Conservation (phyloP, 2,888 invertebrate genomes). For the Torymus aiolomorphi region DNA sequence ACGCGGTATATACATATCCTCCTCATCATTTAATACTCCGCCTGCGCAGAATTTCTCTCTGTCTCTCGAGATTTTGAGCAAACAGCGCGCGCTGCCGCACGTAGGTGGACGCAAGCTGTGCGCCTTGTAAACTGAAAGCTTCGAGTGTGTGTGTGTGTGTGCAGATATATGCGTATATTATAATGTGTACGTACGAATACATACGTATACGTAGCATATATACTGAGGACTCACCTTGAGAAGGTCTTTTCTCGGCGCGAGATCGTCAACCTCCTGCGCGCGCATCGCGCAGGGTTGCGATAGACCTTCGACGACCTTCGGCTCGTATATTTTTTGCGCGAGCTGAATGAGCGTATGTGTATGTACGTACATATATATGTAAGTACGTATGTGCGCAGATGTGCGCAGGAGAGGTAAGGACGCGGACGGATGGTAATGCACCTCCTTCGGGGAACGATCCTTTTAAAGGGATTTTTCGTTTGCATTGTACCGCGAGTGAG, state of each 20-base stretch:
- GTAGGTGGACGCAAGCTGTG: conserved; percentile 39
- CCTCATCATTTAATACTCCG: conserved; percentile 8
- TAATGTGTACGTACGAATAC: not conserved
- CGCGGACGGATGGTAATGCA: not conserved
- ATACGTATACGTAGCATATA: not conserved
- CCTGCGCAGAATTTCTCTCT: not conserved
- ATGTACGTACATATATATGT: not conserved
- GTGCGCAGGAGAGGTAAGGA: too few relatives aligned
- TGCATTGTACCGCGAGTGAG: conserved; percentile 22
- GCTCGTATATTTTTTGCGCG: conserved; percentile 8
- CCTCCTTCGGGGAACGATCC: conserved; percentile 41
- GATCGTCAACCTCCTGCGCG: conserved; percentile 49
- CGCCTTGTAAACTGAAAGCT: not conserved
- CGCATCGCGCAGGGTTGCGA: conserved; percentile 7
- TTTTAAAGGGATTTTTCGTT: conserved; percentile 43
- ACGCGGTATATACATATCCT: not conserved
- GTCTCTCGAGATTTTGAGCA: conserved; percentile 43
- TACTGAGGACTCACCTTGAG: conserved; percentile 64
- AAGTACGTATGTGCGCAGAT: not conserved
- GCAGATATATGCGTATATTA: too few relatives aligned
- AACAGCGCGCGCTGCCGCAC: conserved; percentile 26
- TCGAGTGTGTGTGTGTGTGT: too few relatives aligned
- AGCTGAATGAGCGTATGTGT: not conserved
- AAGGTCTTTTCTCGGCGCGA: conserved; percentile 62
- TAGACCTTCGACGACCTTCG: conserved; percentile 54